Conservation (phyloP, 2,113 vertebrate species). For the Oreochromis tanganicae region DNA sequence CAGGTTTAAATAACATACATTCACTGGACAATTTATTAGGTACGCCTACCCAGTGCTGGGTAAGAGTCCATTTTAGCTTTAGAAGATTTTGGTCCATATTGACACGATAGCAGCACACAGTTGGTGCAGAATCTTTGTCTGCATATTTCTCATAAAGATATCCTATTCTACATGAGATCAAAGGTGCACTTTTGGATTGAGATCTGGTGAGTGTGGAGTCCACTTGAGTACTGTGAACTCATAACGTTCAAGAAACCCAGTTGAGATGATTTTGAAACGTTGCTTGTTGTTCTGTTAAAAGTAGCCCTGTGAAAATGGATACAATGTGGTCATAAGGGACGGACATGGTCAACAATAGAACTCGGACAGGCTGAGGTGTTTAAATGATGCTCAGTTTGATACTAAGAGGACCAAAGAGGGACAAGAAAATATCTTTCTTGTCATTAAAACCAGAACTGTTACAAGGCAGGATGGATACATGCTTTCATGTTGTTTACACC, state of each 20-base stretch:
- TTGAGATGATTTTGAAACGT: not conserved
- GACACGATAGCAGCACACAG: not conserved
- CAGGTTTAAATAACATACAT: not conserved
- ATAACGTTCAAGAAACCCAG: not conserved
- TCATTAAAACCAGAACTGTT: not conserved
- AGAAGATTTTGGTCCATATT: not conserved
- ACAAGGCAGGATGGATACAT: not conserved
- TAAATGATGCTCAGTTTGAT: not conserved
- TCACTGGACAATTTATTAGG: not conserved
- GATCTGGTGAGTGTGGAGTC: not conserved
- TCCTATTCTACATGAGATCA: not conserved
- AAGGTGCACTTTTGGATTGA: not conserved
- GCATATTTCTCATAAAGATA: not conserved
- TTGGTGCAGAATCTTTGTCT: not conserved
- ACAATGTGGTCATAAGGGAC: not conserved
- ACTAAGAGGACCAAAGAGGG: not conserved
- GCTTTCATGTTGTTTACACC: not conserved
- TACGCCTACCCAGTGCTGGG: not conserved
- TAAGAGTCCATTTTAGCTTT: not conserved
- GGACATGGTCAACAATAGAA: not conserved
- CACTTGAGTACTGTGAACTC: not conserved
- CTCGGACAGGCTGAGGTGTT: not conserved
- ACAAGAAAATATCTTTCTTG: not conserved
- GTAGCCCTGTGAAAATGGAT: not conserved
- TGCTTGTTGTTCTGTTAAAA: not conserved